phyloP scores from a whole-genome alignment of 2,888 invertebrate genomes.

The Cabera pusaria region DNA sequence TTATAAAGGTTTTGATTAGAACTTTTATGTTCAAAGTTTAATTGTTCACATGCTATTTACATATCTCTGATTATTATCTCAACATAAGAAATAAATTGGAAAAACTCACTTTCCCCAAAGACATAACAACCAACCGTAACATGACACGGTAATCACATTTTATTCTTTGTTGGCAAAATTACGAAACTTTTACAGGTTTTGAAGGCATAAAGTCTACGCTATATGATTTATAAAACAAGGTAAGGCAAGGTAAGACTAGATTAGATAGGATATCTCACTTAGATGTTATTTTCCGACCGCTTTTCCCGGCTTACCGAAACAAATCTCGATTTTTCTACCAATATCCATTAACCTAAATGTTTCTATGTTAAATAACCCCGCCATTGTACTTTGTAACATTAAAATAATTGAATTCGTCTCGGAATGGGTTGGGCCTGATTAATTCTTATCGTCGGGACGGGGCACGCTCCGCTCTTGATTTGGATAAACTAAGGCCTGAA shows the following conservation, averaged over 20 bases:
- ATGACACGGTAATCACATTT: constrained; percentile 9
- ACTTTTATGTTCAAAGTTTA: too few relatives aligned
- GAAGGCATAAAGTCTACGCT: constrained; percentile 9
- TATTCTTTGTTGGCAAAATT: constrained; percentile 9
- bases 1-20: too few relatives aligned
- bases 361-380: constrained; percentile 37
- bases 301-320: constrained; percentile 25
- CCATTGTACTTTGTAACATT: constrained; percentile 38
- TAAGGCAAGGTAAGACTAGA: constrained; percentile 17
- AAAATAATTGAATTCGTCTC: constrained; percentile 38
- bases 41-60: too few relatives aligned
- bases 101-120: background rate
- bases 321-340: constrained; percentile 33
- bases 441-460: constrained; percentile 34
- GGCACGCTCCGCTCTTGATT: constrained; percentile 29
- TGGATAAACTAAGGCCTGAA: constrained; percentile 28
- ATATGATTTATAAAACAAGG: constrained; percentile 22
- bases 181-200: constrained; percentile 9
- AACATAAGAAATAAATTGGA: background rate
- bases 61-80: too few relatives aligned
- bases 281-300: constrained; percentile 19
- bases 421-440: constrained; percentile 37
- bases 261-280: constrained; percentile 17
- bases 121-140: constrained; percentile 4
- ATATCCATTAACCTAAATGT: constrained; percentile 38